phyloP scores from a whole-genome alignment of 2,888 invertebrate genomes.

The Sinotaia quadrata region DNA sequence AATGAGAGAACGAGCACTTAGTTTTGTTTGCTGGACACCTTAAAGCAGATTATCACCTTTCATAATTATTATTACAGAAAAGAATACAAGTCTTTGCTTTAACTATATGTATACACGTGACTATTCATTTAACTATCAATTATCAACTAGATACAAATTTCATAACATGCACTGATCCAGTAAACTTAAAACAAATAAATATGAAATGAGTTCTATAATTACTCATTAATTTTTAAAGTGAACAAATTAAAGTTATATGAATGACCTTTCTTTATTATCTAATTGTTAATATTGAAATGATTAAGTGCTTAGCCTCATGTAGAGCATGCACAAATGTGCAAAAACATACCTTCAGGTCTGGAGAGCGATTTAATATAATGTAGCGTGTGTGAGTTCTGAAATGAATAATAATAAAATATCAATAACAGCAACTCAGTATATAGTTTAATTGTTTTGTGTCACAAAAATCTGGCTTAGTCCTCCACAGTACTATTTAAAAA shows the following conservation, averaged over 20 bases:
- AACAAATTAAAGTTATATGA: too few relatives aligned
- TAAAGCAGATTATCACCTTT: neutral
- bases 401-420: neutral
- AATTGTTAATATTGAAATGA: too few relatives aligned
- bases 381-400: slow-evolving; percentile 54
- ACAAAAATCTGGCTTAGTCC: too few relatives aligned
- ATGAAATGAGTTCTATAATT: too few relatives aligned
- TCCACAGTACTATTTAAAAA: too few relatives aligned
- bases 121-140: neutral
- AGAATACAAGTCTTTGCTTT: too few relatives aligned
- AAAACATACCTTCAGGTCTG: slow-evolving; percentile 48
- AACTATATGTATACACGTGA: neutral
- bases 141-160: neutral
- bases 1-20: too few relatives aligned
- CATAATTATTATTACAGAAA: too few relatives aligned
- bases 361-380: slow-evolving; percentile 43
- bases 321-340: too few relatives aligned
- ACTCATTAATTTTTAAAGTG: too few relatives aligned
- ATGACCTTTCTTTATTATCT: too few relatives aligned
- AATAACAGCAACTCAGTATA: neutral
- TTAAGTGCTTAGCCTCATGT: too few relatives aligned
- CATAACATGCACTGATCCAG: neutral
- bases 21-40: neutral
- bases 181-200: neutral
- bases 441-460: neutral